Conservation (phyloP, 2,797 vertebrate genomes). For the Hydrolagus colliei region DNA sequence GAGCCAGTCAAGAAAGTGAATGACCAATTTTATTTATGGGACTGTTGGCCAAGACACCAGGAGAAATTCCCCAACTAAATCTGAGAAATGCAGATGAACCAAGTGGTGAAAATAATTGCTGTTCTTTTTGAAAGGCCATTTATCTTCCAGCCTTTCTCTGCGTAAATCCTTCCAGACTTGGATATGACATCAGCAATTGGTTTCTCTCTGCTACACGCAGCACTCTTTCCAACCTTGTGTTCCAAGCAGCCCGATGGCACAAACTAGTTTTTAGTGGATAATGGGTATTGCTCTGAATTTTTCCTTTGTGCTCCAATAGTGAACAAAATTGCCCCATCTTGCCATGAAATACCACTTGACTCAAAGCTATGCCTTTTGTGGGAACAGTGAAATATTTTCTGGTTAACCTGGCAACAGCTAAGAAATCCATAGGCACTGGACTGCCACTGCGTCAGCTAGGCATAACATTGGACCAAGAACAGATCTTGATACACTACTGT, state of each 20-base stretch:
- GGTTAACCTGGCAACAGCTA: not conserved
- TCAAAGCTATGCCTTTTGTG: not conserved
- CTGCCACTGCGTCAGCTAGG: not conserved
- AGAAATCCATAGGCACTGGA: not conserved
- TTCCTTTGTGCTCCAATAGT: not conserved
- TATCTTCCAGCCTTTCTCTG: not conserved
- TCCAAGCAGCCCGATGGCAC: not conserved
- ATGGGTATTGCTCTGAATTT: not conserved
- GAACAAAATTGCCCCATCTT: not conserved
- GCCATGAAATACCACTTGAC: not conserved
- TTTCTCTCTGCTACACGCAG: not conserved
- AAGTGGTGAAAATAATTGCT: not conserved
- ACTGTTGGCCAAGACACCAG: no score
- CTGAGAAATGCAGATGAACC: no score
- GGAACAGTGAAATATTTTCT: not conserved
- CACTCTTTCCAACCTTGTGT: not conserved
- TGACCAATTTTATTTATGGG: no score
- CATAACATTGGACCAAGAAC: not conserved
- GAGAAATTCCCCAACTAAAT: no score
- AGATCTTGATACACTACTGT: not conserved
- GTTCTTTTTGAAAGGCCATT: not conserved
- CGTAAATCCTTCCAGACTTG: not conserved
- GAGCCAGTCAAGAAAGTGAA: no score
- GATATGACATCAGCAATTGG: not conserved
- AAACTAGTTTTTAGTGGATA: not conserved